These are phyloP conservation scores for Dynastes grantii DNA, from an alignment of 2,888 invertebrate genomes.

Conservation along the genomic window DNA sequence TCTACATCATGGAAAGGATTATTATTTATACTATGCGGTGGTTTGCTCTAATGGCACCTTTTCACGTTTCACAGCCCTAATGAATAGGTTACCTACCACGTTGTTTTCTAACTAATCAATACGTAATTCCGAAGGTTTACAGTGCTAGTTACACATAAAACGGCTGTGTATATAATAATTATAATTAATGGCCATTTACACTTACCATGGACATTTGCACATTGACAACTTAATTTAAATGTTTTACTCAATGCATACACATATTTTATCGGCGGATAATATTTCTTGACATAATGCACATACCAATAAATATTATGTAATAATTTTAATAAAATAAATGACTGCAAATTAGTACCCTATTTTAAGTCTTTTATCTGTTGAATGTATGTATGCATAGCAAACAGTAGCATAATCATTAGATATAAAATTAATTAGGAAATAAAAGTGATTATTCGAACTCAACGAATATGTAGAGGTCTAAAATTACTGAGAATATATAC, in stretches of 20 bases:
- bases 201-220: constrained; percentile 11
- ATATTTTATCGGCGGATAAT: constrained; percentile 14
- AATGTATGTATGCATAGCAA: not conserved
- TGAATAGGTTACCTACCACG: constrained; percentile 1
- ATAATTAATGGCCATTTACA: constrained; percentile 32
- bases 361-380: not conserved
- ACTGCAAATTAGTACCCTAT: not conserved
- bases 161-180: constrained; percentile 16
- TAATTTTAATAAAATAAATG: not conserved
- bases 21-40: not conserved
- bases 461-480: no score
- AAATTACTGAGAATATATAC: no score
- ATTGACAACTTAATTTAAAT: constrained; percentile 33
- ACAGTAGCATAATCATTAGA: no score
- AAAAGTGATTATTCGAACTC: no score
- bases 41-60: not conserved
- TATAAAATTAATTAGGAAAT: no score
- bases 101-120: constrained; percentile 8
- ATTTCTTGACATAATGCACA: constrained; percentile 16
- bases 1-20: not conserved
- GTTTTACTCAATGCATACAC: not conserved
- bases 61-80: not conserved
- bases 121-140: constrained; percentile 6
- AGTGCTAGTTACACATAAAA: not conserved
- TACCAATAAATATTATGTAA: not conserved